Conservation (phyloP, 2,888 invertebrate genomes). For the Drepanosiphum platanoidis region DNA sequence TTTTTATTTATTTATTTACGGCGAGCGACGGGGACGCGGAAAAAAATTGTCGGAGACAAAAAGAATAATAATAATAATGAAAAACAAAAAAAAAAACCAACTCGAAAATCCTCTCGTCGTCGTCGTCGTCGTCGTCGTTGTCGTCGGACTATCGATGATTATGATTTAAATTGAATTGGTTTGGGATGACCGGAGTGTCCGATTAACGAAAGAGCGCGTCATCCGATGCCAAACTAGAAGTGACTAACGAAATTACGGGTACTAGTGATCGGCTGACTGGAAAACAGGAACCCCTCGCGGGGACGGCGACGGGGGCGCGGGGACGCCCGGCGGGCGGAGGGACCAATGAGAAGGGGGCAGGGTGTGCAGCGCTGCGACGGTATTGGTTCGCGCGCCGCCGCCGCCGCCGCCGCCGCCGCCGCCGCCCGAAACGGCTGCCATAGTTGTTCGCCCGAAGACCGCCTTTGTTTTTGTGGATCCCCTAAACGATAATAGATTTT, state of each 20-base stretch:
- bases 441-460: constrained; percentile 18
- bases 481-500: constrained; percentile 43
- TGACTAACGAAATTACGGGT: constrained; percentile 73
- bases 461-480: constrained; percentile 58
- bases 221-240: constrained; percentile 74
- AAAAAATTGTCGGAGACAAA: not conserved
- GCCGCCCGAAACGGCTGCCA: constrained; percentile 53
- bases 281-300: constrained; percentile 48
- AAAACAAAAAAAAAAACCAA: not conserved
- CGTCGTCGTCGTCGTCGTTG: not conserved
- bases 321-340: constrained; percentile 46
- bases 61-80: not conserved
- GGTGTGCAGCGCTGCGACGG: constrained; percentile 48
- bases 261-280: constrained; percentile 58
- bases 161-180: constrained; percentile 63
- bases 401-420: not conserved
- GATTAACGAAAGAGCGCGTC: constrained; percentile 66
- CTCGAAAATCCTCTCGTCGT: constrained; percentile 5
- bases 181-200: constrained; percentile 60
- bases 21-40: not conserved
- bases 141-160: constrained; percentile 21
- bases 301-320: not conserved
- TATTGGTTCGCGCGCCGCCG: constrained; percentile 32
- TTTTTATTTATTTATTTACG: not conserved
- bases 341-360: constrained; percentile 56